Percentiles rank a stretch among this genome's conserved stretches.
Evolutionary conservation across 1,140 invertebrate species (phyloP).

Genomic region (Penaeus vannamei): DNA sequence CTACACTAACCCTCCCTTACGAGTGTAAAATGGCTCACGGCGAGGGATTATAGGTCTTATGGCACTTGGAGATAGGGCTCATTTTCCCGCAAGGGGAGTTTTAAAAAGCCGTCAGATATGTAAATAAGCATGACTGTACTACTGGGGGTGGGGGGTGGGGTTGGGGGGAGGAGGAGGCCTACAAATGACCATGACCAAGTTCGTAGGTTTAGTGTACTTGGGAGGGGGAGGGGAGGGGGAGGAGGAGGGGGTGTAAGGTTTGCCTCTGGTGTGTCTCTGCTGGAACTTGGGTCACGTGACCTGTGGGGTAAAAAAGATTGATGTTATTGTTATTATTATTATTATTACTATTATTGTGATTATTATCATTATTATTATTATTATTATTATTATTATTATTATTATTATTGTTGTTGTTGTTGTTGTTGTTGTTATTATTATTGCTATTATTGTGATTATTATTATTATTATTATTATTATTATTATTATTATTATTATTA

Average conservation of each 20-base stretch:
- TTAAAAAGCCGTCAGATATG: too few species aligned
- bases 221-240: neutral
- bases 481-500: neutral
- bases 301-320: neutral
- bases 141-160: too few species aligned
- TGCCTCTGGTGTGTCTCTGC: neutral
- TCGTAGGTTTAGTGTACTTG: too few species aligned
- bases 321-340: neutral
- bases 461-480: neutral
- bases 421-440: neutral
- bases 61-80: too few species aligned
- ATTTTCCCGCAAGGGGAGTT: too few species aligned
- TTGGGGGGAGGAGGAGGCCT: too few species aligned
- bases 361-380: neutral
- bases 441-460: neutral
- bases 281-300: neutral
- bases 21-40: too few species aligned
- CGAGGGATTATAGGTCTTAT: too few species aligned
- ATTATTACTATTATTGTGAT: neutral
- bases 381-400: neutral
- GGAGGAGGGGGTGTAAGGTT: neutral
- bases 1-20: too few species aligned
- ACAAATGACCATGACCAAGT: too few species aligned
- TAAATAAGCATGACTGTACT: too few species aligned
- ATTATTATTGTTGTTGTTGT: neutral